phyloP scores from a whole-genome alignment of 2,888 invertebrate species.

The Pocota personata region DNA sequence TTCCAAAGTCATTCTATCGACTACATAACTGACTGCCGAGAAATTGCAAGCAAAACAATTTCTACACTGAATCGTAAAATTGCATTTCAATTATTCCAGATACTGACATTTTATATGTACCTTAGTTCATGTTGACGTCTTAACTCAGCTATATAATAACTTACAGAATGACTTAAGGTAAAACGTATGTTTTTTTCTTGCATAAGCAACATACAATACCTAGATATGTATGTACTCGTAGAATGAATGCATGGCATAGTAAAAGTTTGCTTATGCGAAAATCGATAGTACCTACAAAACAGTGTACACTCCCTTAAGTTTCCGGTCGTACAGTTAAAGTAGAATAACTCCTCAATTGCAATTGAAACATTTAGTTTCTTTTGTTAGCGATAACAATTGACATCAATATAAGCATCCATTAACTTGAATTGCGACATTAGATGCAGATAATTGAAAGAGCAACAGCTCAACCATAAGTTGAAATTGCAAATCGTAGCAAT shows the following conservation, averaged over 20 bases:
- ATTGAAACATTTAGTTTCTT: conserved; percentile 1
- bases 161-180: not conserved
- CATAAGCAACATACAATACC: not conserved
- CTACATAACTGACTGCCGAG: no score
- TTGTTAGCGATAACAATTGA: conserved; percentile 33
- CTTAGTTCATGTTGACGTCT: not conserved
- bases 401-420: conserved; percentile 30
- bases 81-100: not conserved
- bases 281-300: not conserved
- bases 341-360: conserved; percentile 8
- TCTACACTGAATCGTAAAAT: not conserved
- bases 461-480: not conserved
- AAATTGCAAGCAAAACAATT: no score
- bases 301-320: not conserved
- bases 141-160: not conserved
- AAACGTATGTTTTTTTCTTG: not conserved
- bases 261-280: not conserved
- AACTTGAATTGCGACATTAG: conserved; percentile 17
- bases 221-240: no score
- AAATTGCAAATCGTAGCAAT: not conserved
- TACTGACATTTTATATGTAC: not conserved
- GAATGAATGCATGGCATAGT: not conserved
- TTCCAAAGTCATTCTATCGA: no score
- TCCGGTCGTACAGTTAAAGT: not conserved
- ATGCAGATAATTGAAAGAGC: not conserved